Conservation (phyloP, 2,888 invertebrate genomes). For the Erebia palarica region DNA sequence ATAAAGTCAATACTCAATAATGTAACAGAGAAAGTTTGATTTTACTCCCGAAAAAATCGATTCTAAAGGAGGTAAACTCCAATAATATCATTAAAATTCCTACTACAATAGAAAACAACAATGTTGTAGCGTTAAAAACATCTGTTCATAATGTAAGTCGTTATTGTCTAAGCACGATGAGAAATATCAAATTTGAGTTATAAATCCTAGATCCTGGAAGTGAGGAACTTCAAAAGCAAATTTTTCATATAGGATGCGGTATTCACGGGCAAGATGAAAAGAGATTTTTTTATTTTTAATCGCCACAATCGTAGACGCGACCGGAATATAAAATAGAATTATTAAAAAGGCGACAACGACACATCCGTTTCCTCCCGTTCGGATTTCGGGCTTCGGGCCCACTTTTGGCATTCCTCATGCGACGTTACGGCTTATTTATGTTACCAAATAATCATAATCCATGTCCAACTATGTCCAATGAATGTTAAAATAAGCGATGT, state of each 20-base stretch:
- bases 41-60: no score
- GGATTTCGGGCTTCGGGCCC: conserved; percentile 51
- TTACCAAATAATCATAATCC: conserved; percentile 14
- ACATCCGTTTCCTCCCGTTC: conserved; percentile 75
- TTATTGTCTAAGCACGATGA: conserved; percentile 15
- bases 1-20: no score
- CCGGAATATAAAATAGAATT: conserved; percentile 71
- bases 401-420: conserved; percentile 24
- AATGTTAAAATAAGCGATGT: background rate
- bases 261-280: conserved; percentile 65
- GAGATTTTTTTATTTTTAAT: conserved; percentile 69
- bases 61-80: no score
- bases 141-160: conserved; percentile 4
- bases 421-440: conserved; percentile 7
- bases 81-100: background rate
- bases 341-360: conserved; percentile 73
- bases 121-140: conserved; percentile 22
- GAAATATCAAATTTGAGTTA: conserved; percentile 42
- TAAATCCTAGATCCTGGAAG: conserved; percentile 45
- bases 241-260: conserved; percentile 58
- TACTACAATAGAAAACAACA: no score
- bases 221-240: conserved; percentile 61
- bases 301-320: conserved; percentile 59
- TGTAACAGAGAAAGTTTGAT: no score
- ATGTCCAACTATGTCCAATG: background rate